A percentile compares a stretch with the other conserved stretches of the same genome.
Conservation (phyloP, 64 coral and sea anemone species). For the Catalaphyllia jardinei region DNA sequence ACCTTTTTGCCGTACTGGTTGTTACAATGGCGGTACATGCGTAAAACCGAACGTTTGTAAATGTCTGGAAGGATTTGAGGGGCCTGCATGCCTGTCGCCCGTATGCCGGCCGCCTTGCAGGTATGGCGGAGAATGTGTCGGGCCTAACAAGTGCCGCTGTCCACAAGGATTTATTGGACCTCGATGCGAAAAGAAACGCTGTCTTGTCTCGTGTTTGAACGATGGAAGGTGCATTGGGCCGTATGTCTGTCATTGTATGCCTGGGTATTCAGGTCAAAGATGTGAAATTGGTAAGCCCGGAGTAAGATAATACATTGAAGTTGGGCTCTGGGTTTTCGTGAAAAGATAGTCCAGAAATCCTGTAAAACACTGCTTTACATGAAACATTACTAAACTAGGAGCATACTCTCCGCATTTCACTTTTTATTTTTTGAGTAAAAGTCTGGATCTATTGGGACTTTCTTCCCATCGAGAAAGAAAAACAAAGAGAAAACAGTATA, state of each 20-base stretch:
- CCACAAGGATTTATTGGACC: slow-evolving; percentile 64
- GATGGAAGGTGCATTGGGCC: slow-evolving; percentile 75
- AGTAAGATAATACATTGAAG: too few relatives aligned
- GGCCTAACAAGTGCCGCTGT: slow-evolving; percentile 69
- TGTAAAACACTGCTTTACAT: too few relatives aligned
- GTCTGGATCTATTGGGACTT: neutral
- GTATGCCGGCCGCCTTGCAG: slow-evolving; percentile 70
- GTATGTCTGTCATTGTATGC: slow-evolving; percentile 60
- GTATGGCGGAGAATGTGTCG: slow-evolving; percentile 71
- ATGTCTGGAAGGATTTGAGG: slow-evolving; percentile 67
- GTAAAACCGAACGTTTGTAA: slow-evolving; percentile 69
- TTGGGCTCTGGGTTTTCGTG: too few relatives aligned
- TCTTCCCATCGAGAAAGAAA: too few relatives aligned
- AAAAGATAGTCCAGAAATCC: too few relatives aligned
- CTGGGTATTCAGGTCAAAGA: slow-evolving; percentile 54
- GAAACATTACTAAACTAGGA: too few relatives aligned
- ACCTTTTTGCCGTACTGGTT: slow-evolving; percentile 65
- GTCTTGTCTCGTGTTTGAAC: slow-evolving; percentile 74
- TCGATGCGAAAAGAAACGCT: slow-evolving; percentile 63
- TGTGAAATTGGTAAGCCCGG: slow-evolving; percentile 56
- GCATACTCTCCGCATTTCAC: too few relatives aligned
- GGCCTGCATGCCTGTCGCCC: slow-evolving; percentile 64
- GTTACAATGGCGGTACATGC: slow-evolving; percentile 84
- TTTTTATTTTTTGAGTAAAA: neutral
- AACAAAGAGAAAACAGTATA: too few relatives aligned